phyloP scores from a whole-genome alignment of 2,888 invertebrate genomes.

The Pterobdella sp. region DNA sequence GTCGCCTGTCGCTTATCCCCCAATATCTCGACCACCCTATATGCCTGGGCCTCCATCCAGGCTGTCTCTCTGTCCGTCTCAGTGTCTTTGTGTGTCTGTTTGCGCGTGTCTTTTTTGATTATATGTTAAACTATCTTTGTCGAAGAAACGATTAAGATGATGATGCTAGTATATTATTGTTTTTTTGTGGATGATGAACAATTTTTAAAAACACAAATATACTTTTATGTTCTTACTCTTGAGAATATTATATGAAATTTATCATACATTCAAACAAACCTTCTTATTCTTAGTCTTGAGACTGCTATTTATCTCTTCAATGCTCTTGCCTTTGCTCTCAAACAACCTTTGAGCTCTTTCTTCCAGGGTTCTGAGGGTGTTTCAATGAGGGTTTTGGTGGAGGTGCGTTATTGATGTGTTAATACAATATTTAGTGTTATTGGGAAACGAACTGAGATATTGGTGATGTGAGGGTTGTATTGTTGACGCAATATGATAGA shows the following conservation, averaged over 20 bases:
- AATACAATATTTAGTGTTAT: too few species aligned
- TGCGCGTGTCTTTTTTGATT: too few species aligned
- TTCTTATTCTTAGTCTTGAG: slow-evolving; percentile 77
- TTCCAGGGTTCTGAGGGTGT: slow-evolving; percentile 66
- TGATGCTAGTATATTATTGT: too few species aligned
- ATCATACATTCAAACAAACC: too few species aligned
- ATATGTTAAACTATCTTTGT: too few species aligned
- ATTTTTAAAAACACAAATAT: too few species aligned
- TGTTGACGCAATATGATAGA: background rate
- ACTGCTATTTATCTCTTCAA: slow-evolving; percentile 80
- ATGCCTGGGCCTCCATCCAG: slow-evolving; percentile 77
- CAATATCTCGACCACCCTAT: slow-evolving; percentile 75
- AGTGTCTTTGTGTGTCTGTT: slow-evolving; percentile 41
- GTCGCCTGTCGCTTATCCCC: slow-evolving; percentile 78
- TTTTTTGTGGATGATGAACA: too few species aligned
- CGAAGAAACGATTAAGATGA: too few species aligned
- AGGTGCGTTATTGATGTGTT: too few species aligned
- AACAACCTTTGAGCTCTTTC: slow-evolving; percentile 93
- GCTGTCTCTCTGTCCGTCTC: slow-evolving; percentile 77
- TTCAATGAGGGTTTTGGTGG: background rate
- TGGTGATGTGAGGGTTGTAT: background rate
- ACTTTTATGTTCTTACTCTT: too few species aligned
- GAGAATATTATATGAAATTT: too few species aligned
- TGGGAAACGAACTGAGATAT: too few species aligned
- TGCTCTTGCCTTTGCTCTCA: slow-evolving; percentile 72